Base-by-base conservation (phyloP, 2,113 vertebrate genomes). In the Rattus rattus region DNA sequence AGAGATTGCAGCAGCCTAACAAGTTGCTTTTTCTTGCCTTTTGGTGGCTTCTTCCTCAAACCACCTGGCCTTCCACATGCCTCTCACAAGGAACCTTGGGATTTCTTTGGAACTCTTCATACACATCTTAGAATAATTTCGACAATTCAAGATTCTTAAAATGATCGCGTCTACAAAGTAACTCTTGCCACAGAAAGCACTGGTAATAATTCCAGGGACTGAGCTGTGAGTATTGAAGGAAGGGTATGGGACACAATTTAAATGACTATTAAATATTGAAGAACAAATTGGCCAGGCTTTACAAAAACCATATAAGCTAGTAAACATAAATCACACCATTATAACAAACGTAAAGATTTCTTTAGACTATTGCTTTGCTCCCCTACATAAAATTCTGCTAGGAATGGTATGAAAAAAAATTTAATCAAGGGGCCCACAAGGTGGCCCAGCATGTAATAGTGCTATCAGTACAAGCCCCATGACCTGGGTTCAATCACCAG, bases 311-410 rank as follows among this genome's bases (percentile, higher is more conserved):
- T 14, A 13, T 22, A 88, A 61, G 63, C 84, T 26, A 3, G 22
- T n/a, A 7, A 52, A 52, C 43, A 81, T 65, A 69, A 87, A 88
- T 70, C 28, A 43, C 24, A 89, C 69, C 76, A 67, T 33, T n/a
- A 79, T 26, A 95, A 76, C 52, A 94, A 72, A 92, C n/a, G 61
- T 63, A 77, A 81, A 39, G 16, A 52, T 14, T 20, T 83, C 54
- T 85, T 69, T n/a, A 72, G 80, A 69, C 73, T 16, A 79, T 16
- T 73, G 36, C 33, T 28, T 43, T 52, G 22, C 12, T 59, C 2
- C 54, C 88, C 67, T 88, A 85, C 88, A 67, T 52, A 65, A 90
- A 91, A 91, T 30, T 89, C 81, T 90, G 20, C 20, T 10, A 43
- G 1, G 26, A n/a, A 90, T 36, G 59, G 47, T 61, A 59, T 7